A percentile compares a stretch with the other conserved stretches of the same genome.
Evolutionary conservation across 2,888 invertebrate species (phyloP).

Genomic region (Cynaeus angustus): DNA sequence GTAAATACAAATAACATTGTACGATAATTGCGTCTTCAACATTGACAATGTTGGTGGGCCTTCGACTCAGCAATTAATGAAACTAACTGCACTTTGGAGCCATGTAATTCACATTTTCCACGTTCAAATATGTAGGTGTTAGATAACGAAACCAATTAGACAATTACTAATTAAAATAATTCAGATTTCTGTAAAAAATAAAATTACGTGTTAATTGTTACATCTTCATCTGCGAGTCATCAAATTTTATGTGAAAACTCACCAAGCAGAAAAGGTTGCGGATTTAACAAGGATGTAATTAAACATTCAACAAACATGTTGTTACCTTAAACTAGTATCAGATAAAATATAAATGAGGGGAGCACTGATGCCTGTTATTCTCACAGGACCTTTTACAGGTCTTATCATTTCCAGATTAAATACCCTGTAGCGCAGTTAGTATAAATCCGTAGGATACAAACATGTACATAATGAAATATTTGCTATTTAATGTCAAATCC

Average conservation of each 20-base stretch:
- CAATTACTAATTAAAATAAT: neutral
- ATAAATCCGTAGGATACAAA: too few species aligned
- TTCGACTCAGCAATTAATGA: conserved; percentile 17
- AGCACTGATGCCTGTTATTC: too few species aligned
- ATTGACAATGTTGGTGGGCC: conserved; percentile 44
- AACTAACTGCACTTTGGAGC: conserved; percentile 22
- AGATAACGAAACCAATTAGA: neutral
- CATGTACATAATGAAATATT: too few species aligned
- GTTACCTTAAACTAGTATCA: conserved; percentile 32
- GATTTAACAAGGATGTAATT: conserved; percentile 45
- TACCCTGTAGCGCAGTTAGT: too few species aligned
- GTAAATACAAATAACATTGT: conserved; percentile 52
- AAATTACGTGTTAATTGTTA: conserved; percentile 4
- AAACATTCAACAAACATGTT: conserved; percentile 33
- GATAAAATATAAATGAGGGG: conserved; percentile 18
- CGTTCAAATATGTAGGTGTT: neutral
- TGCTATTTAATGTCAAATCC: too few species aligned
- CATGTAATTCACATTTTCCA: too few species aligned
- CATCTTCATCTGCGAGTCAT: conserved; percentile 23
- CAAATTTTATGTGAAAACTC: conserved; percentile 29
- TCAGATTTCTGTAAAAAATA: neutral
- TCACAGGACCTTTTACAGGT: too few species aligned
- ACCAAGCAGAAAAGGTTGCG: conserved; percentile 44
- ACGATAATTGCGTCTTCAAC: conserved; percentile 40
- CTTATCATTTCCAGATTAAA: too few species aligned